Base-by-base conservation (phyloP, 2,797 vertebrate species). In the Cirrhinus molitorella region DNA sequence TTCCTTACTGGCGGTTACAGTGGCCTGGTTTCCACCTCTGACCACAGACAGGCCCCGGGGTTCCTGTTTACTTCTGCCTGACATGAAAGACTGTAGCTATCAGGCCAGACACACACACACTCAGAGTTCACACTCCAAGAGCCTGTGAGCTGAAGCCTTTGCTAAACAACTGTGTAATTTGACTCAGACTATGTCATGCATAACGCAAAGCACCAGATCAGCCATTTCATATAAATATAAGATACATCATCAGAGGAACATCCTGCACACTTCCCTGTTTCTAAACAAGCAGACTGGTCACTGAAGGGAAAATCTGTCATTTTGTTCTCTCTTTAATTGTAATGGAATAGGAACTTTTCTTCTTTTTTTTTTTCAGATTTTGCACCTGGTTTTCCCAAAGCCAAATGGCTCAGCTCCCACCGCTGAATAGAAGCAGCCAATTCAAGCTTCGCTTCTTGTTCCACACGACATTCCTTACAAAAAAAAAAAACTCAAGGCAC, bases 31-130 rank as follows among this genome's bases (percentile, higher is more conserved):
- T 77, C 80, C 37, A 61, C 74, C 37, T 81, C 72, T 78, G 66
- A 83, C 83, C 85, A 86, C 82, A 82, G 74, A 84, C 45, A 76
- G 66, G 70, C 85, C 74, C 45, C 16, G 19, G 78, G 80, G 74
- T 87, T 87, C 75, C 85, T 84, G 86, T 86, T 86, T 87, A 84
- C 71, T 87, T 61, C 40, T 76, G 49, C 25, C 17, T 37, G 53
- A 77, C 75, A 80, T 66, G 75, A 83, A 81, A 88, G 53, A 7
- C 43, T 67, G 55, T 25, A 37, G 61, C 55, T 45, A 79, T 23
- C n/a, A 80, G 55, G 57, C 49, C 31, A 72, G 12, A 80, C 72
- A 79, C 74, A 82, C 7, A 74, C 71, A 78, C 45, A 67, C 17
- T 28, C n/a, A 80, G 57, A 67, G 16, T 55, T 57, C 25, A 67